phyloP scores from a whole-genome alignment of 2,888 invertebrate species.

The Cacoxenus indagator region DNA sequence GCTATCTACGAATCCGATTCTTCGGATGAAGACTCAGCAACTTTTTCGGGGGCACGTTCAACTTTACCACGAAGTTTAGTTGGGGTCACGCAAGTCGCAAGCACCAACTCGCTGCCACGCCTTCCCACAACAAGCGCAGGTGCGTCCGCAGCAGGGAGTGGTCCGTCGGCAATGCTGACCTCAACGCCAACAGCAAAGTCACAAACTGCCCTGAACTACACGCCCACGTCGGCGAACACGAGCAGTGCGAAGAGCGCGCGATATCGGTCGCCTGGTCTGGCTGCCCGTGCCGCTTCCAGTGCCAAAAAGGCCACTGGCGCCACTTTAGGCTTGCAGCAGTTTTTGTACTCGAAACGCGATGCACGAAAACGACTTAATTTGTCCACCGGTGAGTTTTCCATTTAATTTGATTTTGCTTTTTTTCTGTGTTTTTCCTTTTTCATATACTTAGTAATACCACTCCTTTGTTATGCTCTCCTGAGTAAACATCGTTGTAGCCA shows the following conservation, averaged over 20 bases:
- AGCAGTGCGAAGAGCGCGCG: slow-evolving; percentile 86
- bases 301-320: slow-evolving; percentile 77
- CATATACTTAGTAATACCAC: not conserved
- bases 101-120: slow-evolving; percentile 84
- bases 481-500: no score
- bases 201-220: slow-evolving; percentile 72
- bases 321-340: slow-evolving; percentile 76
- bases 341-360: slow-evolving; percentile 75
- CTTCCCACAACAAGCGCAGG: slow-evolving; percentile 74
- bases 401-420: slow-evolving; percentile 23
- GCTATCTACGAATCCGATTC: slow-evolving; percentile 64
- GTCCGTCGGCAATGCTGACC: slow-evolving; percentile 41
- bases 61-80: slow-evolving; percentile 78
- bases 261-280: slow-evolving; percentile 83
- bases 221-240: slow-evolving; percentile 70
- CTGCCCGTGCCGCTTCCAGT: slow-evolving; percentile 70
- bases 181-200: slow-evolving; percentile 75
- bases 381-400: slow-evolving; percentile 74
- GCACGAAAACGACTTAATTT: slow-evolving; percentile 71
- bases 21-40: slow-evolving; percentile 65
- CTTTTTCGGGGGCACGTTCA: slow-evolving; percentile 73
- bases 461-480: not conserved
- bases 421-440: not conserved
- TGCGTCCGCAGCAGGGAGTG: slow-evolving; percentile 36
- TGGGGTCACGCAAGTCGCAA: slow-evolving; percentile 72